Percentiles rank a stretch among this genome's conserved stretches.
Conservation (phyloP, 1,140 invertebrate genomes). For the Zaprionus camerounensis region DNA sequence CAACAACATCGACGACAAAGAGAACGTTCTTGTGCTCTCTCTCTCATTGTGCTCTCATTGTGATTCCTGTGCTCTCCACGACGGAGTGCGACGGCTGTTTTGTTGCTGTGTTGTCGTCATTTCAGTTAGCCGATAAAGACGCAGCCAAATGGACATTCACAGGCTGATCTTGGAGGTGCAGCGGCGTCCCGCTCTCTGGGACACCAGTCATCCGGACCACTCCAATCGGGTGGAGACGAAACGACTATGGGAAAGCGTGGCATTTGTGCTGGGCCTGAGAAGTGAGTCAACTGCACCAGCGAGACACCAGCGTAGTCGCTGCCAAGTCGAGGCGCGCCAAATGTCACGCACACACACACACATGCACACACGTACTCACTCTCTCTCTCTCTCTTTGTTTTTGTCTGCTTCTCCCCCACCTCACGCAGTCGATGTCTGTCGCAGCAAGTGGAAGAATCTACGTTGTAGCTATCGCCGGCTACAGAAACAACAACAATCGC, state of each 20-base stretch:
- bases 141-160: slow-evolving; percentile 75
- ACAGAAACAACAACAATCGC: slow-evolving; percentile 23
- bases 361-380: slow-evolving; percentile 13
- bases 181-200: slow-evolving; percentile 71
- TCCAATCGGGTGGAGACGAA: slow-evolving; percentile 62
- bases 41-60: slow-evolving; percentile 8
- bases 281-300: slow-evolving; percentile 53
- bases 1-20: background rate
- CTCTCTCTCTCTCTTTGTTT: slow-evolving; percentile 2
- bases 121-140: slow-evolving; percentile 70
- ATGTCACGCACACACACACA: slow-evolving; percentile 21
- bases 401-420: slow-evolving; percentile 12
- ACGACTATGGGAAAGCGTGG: slow-evolving; percentile 58
- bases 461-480: slow-evolving; percentile 71
- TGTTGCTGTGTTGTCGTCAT: slow-evolving; percentile 46
- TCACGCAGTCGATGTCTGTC: slow-evolving; percentile 62
- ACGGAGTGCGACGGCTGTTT: slow-evolving; percentile 28
- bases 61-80: slow-evolving; percentile 16
- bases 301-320: background rate
- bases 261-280: slow-evolving; percentile 48
- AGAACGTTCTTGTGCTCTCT: background rate
- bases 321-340: background rate
- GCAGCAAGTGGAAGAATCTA: slow-evolving; percentile 70
- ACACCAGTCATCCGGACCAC: slow-evolving; percentile 61
- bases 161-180: slow-evolving; percentile 72